phyloP scores from a whole-genome alignment of 2,888 invertebrate species.

The Calameuta pallipes region DNA sequence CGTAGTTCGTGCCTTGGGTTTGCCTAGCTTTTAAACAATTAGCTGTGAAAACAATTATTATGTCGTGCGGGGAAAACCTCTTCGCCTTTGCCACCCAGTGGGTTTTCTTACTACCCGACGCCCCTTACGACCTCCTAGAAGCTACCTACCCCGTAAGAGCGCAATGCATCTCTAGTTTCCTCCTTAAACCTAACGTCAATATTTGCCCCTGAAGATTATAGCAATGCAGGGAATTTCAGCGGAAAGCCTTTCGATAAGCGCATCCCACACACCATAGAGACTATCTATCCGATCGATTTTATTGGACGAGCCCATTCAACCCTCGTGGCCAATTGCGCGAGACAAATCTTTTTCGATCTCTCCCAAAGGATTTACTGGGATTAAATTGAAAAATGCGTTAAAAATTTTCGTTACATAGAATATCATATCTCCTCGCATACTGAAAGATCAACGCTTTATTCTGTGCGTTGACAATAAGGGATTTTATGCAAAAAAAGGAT shows the following conservation, averaged over 20 bases:
- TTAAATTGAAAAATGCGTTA: conserved; percentile 7
- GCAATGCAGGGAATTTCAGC: conserved; percentile 27
- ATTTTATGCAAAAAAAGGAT: not conserved
- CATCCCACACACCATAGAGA: not conserved
- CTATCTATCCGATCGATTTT: not conserved
- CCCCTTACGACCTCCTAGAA: not conserved
- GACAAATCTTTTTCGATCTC: conserved; percentile 15
- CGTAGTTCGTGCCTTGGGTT: conserved; percentile 46
- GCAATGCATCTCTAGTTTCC: conserved; percentile 23
- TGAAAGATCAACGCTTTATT: not conserved
- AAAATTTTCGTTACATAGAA: conserved; percentile 1
- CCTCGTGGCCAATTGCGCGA: conserved; percentile 10
- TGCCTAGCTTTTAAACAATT: conserved; percentile 59
- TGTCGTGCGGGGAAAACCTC: conserved; percentile 5
- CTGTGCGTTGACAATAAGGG: not conserved
- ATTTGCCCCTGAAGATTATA: conserved; percentile 50
- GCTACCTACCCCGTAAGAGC: not conserved
- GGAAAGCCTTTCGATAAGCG: conserved; percentile 28
- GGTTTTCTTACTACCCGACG: conserved; percentile 2
- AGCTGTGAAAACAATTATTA: conserved; percentile 46
- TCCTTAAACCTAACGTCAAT: conserved; percentile 44
- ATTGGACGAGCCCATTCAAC: conserved; percentile 16
- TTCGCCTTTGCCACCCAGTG: not conserved
- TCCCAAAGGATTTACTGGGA: not conserved
- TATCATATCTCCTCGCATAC: not conserved